A percentile compares a stretch with the other conserved stretches of the same genome.
Conservation (phyloP, 2,888 invertebrate genomes). For the Callosobruchus maculatus region DNA sequence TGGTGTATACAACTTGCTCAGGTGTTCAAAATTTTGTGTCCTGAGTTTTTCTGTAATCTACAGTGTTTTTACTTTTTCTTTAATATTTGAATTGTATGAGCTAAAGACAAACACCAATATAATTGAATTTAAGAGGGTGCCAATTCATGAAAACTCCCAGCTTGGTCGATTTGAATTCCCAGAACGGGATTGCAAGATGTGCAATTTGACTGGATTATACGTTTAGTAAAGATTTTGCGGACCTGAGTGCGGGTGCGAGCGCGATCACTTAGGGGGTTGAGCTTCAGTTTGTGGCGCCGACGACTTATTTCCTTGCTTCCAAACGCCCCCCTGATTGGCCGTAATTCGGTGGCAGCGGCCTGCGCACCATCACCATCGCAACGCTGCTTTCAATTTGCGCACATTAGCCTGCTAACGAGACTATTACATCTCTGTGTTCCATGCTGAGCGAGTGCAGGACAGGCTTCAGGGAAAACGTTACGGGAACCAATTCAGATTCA, state of each 20-base stretch:
- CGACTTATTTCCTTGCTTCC: neutral
- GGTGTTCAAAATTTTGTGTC: too few relatives aligned
- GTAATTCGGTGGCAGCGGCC: slow-evolving; percentile 12
- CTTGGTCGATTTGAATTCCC: too few relatives aligned
- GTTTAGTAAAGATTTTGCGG: neutral
- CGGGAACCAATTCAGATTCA: too few relatives aligned
- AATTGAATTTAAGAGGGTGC: too few relatives aligned
- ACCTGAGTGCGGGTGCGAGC: neutral
- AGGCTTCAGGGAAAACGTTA: neutral
- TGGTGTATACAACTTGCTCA: too few relatives aligned
- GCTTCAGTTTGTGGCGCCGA: neutral
- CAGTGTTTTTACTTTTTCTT: too few relatives aligned
- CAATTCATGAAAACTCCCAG: too few relatives aligned
- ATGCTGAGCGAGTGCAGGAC: neutral
- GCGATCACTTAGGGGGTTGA: neutral
- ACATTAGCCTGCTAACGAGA: slow-evolving; percentile 11
- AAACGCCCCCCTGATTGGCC: slow-evolving; percentile 15
- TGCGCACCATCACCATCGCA: neutral
- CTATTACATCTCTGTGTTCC: slow-evolving; percentile 9
- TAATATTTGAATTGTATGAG: too few relatives aligned
- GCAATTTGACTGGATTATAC: too few relatives aligned
- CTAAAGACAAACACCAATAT: too few relatives aligned
- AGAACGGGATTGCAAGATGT: too few relatives aligned
- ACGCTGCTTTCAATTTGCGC: slow-evolving; percentile 15
- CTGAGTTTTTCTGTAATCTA: too few relatives aligned